Evolutionary conservation across 2,797 vertebrate genomes (phyloP), one percentile per base, ranked within the genome.

Genomic region (Myotis vivesi): DNA sequence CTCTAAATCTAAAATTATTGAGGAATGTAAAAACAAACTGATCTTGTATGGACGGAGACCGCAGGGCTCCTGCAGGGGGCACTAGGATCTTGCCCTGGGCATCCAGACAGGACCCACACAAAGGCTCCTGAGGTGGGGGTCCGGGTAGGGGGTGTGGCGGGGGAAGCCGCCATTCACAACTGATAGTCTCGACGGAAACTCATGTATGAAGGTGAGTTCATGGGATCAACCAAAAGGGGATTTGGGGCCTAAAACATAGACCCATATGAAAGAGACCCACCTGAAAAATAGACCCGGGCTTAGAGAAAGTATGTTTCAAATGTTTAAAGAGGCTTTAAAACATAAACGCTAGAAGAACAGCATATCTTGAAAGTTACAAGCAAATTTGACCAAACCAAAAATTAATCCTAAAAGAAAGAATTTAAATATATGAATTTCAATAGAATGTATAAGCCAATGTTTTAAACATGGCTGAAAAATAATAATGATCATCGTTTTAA

Each of bases 361-460:
- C 6, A 23, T n/a, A 64, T 83, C 55, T 33, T 55, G 36, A 83
- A 84, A 38, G 36, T 62, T 68, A 19, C 23, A 85, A 84, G 30
- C 76, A 53, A 57, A 81, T 53, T 51, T 91, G 55, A 90, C 53
- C 68, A 75, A 94, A 92, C 55, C 5, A n/a, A 80, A 94, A 85
- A 59, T n/a, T 53, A 86, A 80, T 81, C 28, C 82, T 82, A 94
- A 44, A 38, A 57, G 55, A 46, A 62, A 19, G 5, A 30, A 62
- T 46, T 73, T 57, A 51, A 49, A n/a, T 10, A 30, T 15, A n/a
- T 8, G 55, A 12, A 44, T 8, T 46, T 25, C 38, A 8, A 8
- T 16, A 62, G 8, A 33, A 1, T 13, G 28, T 59, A 33, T 57
- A 44, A 68, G 69, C 28, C 17, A 73, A 20, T 57, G 53, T 72